phyloP scores from a whole-genome alignment of 2,888 invertebrate species.

The Spodoptera picta region DNA sequence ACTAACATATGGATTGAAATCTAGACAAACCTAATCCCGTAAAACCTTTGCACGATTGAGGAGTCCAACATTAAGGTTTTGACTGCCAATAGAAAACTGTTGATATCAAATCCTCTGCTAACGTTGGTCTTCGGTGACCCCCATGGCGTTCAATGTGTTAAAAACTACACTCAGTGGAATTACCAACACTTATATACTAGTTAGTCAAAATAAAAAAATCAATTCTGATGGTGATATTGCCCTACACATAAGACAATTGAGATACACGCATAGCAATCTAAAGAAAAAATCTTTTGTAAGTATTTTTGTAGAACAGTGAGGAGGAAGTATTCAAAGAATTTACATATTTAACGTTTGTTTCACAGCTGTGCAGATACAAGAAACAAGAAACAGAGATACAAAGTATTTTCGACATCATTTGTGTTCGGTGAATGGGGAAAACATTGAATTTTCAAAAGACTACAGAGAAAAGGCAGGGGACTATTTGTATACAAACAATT shows the following conservation, averaged over 20 bases:
- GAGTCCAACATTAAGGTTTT: no score
- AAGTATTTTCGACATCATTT: slow-evolving; percentile 28
- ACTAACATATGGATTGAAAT: neutral
- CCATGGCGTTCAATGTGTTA: no score
- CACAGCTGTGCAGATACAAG: slow-evolving; percentile 26
- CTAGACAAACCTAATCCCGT: neutral
- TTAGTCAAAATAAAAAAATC: no score
- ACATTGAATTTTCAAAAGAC: slow-evolving; percentile 8
- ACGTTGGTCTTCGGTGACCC: no score
- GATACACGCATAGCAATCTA: neutral
- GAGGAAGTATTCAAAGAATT: slow-evolving; percentile 25
- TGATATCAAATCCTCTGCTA: no score
- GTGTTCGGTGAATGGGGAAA: slow-evolving; percentile 6
- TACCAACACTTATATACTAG: no score
- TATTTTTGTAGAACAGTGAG: neutral
- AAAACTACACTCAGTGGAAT: no score
- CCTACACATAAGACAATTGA: no score
- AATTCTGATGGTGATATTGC: no score
- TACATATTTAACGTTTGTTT: slow-evolving; percentile 43
- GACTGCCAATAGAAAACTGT: no score
- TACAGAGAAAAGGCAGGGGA: slow-evolving; percentile 2
- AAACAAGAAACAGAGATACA: slow-evolving; percentile 13
- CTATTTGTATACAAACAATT: neutral
- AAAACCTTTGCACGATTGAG: no score
- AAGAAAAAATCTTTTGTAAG: slow-evolving; percentile 8